These are phyloP conservation scores for Coreius guichenoti DNA, from an alignment of 2,797 vertebrate genomes.

Conservation along the genomic window DNA sequence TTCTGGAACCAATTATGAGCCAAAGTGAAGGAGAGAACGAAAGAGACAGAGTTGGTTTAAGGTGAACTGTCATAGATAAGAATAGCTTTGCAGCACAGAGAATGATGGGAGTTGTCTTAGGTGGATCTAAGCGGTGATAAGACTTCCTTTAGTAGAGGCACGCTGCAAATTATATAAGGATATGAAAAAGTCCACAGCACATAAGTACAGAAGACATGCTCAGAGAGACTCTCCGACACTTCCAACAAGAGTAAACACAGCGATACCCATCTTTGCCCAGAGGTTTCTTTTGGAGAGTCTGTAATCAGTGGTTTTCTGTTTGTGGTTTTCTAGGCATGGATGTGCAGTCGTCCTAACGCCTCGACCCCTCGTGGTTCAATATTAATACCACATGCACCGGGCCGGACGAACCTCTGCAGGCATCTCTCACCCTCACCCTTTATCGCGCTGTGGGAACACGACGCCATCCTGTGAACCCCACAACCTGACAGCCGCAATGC, in stretches of 20 bases:
- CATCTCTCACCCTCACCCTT: constrained; percentile 38
- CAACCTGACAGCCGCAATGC: constrained; percentile 50
- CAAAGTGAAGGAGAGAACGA: constrained; percentile 36
- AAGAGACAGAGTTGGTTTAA: constrained; percentile 59
- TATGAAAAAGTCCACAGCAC: constrained; percentile 37
- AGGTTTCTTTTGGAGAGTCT: constrained; percentile 32
- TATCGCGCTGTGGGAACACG: constrained; percentile 18
- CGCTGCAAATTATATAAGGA: constrained; percentile 25
- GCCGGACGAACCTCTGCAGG: constrained; percentile 36
- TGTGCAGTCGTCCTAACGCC: constrained; percentile 47
- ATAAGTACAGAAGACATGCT: not conserved
- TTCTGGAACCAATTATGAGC: constrained; percentile 61
- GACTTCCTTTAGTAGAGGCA: constrained; percentile 6
- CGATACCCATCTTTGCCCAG: constrained; percentile 19
- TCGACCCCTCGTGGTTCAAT: constrained; percentile 50
- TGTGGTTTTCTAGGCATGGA: constrained; percentile 50
- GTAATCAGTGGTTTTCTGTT: constrained; percentile 44
- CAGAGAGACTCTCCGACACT: constrained; percentile 7
- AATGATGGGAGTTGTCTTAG: constrained; percentile 51
- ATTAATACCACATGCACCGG: constrained; percentile 60
- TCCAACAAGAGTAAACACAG: constrained; percentile 8
- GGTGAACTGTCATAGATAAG: constrained; percentile 56
- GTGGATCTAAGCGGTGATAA: constrained; percentile 30
- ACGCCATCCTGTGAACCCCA: constrained; percentile 54
- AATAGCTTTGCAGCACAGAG: constrained; percentile 36